Evolutionary conservation across 2,888 invertebrate genomes (phyloP).

Genomic region (Alloplasta piceator): DNA sequence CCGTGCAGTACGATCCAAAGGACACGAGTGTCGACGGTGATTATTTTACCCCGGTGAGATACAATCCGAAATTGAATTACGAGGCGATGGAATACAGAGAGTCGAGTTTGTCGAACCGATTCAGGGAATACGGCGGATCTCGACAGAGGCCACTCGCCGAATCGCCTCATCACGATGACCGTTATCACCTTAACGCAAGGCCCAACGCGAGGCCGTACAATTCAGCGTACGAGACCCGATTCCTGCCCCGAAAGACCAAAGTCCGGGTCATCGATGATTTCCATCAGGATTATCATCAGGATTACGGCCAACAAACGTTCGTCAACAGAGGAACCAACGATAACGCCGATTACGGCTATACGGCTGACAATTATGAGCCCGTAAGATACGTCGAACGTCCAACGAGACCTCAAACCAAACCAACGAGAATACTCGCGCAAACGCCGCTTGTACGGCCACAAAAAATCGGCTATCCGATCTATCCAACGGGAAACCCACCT

Average conservation of each 20-base stretch:
- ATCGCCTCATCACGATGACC: constrained; percentile 63
- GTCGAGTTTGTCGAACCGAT: constrained; percentile 18
- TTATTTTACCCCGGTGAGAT: constrained; percentile 78
- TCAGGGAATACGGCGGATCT: constrained; percentile 43
- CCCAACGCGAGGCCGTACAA: constrained; percentile 71
- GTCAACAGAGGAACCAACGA: constrained; percentile 44
- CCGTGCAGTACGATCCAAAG: constrained; percentile 80
- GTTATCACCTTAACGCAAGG: constrained; percentile 69
- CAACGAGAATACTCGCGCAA: constrained; percentile 57
- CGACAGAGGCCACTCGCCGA: constrained; percentile 47
- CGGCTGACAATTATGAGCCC: constrained; percentile 70
- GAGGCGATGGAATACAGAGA: constrained; percentile 65
- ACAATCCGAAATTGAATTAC: constrained; percentile 71
- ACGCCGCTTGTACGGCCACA: constrained; percentile 33
- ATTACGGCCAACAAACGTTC: constrained; percentile 67
- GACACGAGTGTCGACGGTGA: constrained; percentile 73
- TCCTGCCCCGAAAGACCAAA: constrained; percentile 67
- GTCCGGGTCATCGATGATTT: constrained; percentile 21
- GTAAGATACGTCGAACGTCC: constrained; percentile 70
- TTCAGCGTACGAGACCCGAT: constrained; percentile 67
- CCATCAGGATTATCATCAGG: constrained; percentile 71
- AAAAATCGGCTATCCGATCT: constrained; percentile 9
- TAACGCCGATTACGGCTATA: constrained; percentile 63
- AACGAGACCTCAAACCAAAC: constrained; percentile 35
- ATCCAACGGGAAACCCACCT: constrained; percentile 75